These are phyloP conservation scores for Enteromius treurensis DNA, from an alignment of 2,797 vertebrate species.

Conservation along the genomic window DNA sequence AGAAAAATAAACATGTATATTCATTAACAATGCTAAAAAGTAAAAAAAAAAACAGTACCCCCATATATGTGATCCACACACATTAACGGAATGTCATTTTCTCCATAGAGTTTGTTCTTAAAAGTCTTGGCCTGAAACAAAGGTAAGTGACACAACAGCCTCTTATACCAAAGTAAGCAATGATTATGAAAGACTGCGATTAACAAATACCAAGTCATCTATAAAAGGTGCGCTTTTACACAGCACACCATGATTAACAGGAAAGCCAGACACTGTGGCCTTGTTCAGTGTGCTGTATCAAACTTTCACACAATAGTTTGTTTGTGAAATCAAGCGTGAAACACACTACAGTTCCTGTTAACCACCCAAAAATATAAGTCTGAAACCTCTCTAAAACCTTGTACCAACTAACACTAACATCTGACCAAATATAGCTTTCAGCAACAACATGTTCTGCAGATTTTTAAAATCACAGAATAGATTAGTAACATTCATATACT, in stretches of 20 bases:
- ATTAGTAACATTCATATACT: not conserved
- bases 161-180: not conserved
- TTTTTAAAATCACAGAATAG: not conserved
- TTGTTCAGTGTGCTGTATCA: conserved; percentile 1
- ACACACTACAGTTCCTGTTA: conserved; percentile 6
- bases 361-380: not conserved
- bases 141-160: conserved; percentile 25
- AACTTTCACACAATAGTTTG: conserved; percentile 18
- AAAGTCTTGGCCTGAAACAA: conserved; percentile 78
- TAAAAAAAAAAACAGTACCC: conserved; percentile 68
- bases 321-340: conserved; percentile 1
- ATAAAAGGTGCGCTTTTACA: not conserved
- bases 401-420: not conserved
- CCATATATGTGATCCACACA: conserved; percentile 88
- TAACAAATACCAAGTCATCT: not conserved
- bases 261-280: not conserved
- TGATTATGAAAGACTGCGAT: not conserved
- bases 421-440: not conserved
- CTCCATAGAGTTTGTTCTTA: conserved; percentile 86
- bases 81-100: conserved; percentile 87
- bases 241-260: not conserved
- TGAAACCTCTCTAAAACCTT: not conserved
- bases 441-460: not conserved
- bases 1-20: not conserved
- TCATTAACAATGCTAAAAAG: not conserved